Percentiles rank a stretch among this genome's conserved stretches.
These are phyloP conservation scores for Falco novaeseelandiae DNA, from an alignment of 2,797 vertebrate species.

Conservation along the genomic window DNA sequence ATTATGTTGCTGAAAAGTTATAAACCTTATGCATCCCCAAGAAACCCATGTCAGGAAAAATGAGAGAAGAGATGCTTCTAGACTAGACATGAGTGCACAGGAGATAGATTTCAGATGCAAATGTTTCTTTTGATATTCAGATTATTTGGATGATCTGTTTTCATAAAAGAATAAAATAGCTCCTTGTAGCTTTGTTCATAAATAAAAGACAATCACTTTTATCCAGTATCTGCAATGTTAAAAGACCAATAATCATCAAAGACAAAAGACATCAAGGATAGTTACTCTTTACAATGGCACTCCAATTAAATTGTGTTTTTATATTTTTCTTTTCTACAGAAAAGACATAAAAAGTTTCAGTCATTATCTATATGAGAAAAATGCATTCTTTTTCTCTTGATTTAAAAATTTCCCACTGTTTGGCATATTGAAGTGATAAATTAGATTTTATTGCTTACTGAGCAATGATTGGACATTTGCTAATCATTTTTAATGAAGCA, in stretches of 20 bases:
- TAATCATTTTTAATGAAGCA: conserved; percentile 43
- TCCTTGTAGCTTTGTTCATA: neutral
- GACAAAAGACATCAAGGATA: neutral
- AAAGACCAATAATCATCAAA: neutral
- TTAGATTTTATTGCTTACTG: conserved; percentile 49
- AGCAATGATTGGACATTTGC: neutral
- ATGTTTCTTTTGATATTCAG: neutral
- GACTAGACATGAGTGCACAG: neutral
- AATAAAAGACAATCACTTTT: neutral
- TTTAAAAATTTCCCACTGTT: conserved; percentile 18
- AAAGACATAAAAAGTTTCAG: neutral
- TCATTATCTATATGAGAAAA: neutral
- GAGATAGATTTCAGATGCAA: neutral
- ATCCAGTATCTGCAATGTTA: neutral
- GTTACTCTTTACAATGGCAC: neutral
- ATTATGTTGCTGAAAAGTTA: neutral
- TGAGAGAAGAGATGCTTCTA: neutral
- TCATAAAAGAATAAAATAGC: neutral
- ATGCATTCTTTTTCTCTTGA: neutral
- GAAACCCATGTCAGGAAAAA: neutral
- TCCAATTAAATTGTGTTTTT: neutral
- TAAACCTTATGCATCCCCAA: neutral
- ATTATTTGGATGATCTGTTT: neutral
- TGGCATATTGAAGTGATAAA: conserved; percentile 43
- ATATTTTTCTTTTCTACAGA: neutral